Evolutionary conservation across 2,888 invertebrate species (phyloP).

Genomic region (Penaeus monodon): DNA sequence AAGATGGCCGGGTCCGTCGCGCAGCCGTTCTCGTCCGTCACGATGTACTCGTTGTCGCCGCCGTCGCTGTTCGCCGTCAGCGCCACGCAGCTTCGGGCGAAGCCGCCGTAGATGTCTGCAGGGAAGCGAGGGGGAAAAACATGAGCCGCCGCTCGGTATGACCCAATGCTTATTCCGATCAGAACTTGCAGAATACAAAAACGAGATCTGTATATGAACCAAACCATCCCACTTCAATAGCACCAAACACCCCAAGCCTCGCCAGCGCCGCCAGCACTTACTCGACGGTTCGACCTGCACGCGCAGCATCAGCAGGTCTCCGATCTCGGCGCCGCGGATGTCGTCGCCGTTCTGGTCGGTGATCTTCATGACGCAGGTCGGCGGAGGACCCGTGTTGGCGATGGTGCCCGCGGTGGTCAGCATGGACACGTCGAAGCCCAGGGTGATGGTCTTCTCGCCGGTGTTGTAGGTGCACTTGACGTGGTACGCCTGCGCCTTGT

Average conservation of each 20-base stretch:
- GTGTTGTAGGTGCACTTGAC: conserved; percentile 96
- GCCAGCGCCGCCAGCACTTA: conserved; percentile 67
- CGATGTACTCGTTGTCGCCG: conserved; percentile 90
- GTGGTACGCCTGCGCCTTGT: conserved; percentile 94
- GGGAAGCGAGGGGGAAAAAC: not conserved
- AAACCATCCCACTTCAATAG: no score
- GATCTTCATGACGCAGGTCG: conserved; percentile 91
- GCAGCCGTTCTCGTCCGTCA: conserved; percentile 93
- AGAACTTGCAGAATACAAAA: no score
- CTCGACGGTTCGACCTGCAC: conserved; percentile 83
- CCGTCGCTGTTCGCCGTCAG: conserved; percentile 85
- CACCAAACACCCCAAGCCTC: no score
- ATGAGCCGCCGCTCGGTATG: not conserved
- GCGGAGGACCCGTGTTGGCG: conserved; percentile 94
- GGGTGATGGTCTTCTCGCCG: conserved; percentile 81
- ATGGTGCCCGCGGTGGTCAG: conserved; percentile 94
- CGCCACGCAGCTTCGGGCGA: conserved; percentile 91
- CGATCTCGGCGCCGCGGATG: conserved; percentile 91
- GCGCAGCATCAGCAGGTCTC: conserved; percentile 87
- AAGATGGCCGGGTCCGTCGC: conserved; percentile 88
- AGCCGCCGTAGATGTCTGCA: conserved; percentile 88
- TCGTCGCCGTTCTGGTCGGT: conserved; percentile 88
- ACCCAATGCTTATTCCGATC: not conserved
- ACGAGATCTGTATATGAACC: no score
- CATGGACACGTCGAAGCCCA: conserved; percentile 96